Base-by-base conservation (phyloP, 2,797 vertebrate genomes). In the Vultur gryphus region DNA sequence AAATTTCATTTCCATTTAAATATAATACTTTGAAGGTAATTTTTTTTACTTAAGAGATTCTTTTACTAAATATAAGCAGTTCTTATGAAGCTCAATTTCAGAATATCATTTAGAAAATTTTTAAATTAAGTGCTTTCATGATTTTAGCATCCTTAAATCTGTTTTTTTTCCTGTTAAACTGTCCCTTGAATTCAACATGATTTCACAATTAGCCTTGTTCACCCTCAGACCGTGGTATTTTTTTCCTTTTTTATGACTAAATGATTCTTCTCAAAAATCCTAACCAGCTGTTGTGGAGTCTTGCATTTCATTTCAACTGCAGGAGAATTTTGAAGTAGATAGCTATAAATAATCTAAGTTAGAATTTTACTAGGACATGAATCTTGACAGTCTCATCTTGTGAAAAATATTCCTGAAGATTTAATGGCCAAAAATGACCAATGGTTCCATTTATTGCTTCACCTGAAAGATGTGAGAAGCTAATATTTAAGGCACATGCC, bases 121-220 rank as follows among this genome's bases (percentile, higher is more conserved):
- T 82, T 33, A 67, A 96, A 84, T 92, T 14, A 51, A 65, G 35
- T 35, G 54, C 59, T 92, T 93, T 87, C 70, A 58, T 72, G 84
- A 73, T 82, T 82, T 58, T 21, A 79, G 54, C 62, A 58, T 57
- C 55, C 39, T 59, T 19, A 58, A 80, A 62, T 82, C 83, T 93
- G 54, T 31, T 16, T 58, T 84, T 54, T 52, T 10, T 4, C 37
- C 59, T 29, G 11, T 82, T 79, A 37, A 66, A 58, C 39, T 55
- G 24, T 85, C 78, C 71, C 78, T 72, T 89, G 87, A 93, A 95
- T 95, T 87, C 75, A 44, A 0, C 33, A 6, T 77, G 72, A 95
- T 95, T 93, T 94, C 91, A 67, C 67, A 78, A 52, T 93, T 95
- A 95, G 85, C 87, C 90, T 70, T 2, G 39, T 20, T 95, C 85